Base-by-base conservation (phyloP, 2,888 invertebrate species). In the Rhagonycha fulva region DNA sequence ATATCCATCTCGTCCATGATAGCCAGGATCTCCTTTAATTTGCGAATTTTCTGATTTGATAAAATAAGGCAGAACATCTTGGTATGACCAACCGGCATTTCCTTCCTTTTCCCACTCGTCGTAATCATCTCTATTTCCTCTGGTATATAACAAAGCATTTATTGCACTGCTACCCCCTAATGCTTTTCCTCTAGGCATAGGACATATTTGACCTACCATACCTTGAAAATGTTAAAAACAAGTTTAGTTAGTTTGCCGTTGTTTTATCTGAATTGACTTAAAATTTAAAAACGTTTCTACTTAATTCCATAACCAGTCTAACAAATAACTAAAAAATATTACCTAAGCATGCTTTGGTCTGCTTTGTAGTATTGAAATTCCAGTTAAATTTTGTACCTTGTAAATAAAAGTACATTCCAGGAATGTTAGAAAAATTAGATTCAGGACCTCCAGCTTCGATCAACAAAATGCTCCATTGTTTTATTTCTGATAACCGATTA, bases 131-230 rank as follows among this genome's bases (percentile, higher is more conserved):
- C 91, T 90, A 86, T 95, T 95, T 0, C 97, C 97, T 72, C 97
- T 89, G 62, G 95, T 92, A 86, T 97, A 96, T 0, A 96, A 90
- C 95, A 96, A 95, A 4, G 94, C 94, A 84, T 96, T 96, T 0
- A 96, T 89, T 0, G 95, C 94, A 23, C 94, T 94, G 5, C 94
- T 94, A 0, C 96, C 96, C 0, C 96, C 96, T 0, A 96, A 88
- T 1, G 79, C 79, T 74, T 82, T 81, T 30, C 82, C 84, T 78
- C 93, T 89, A 0, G 94, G 94, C 92, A 92, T 94, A 79, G 92
- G 90, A 84, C 94, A 94, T 5, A 63, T 10, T 3, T 47, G n/a
- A n/a, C 5, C 63, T 4, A 12, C 12, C 63, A 19, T 19, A 23
- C 24, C 23, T 24, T 19, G 1, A 63, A 63, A 10, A 63, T 2